Evolutionary conservation across 2,797 vertebrate species (phyloP).

Genomic region (Chelon auratus): DNA sequence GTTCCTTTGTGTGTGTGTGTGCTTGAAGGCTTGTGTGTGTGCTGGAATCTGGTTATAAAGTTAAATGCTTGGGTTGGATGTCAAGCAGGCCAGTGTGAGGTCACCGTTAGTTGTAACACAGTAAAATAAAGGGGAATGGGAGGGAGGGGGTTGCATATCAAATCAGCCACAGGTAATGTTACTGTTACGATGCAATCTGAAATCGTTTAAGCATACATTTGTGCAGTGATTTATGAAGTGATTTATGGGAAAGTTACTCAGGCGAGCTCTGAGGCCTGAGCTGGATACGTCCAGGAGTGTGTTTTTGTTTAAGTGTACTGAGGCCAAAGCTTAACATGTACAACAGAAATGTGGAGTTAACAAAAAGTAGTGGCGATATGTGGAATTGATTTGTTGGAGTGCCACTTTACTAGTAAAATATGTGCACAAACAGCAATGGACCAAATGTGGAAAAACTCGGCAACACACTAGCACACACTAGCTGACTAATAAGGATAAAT

Average conservation of each 20-base stretch:
- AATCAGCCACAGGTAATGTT: constrained; percentile 66
- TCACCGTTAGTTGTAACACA: constrained; percentile 61
- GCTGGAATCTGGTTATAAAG: constrained; percentile 62
- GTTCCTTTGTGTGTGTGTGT: constrained; percentile 21
- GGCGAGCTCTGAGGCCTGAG: constrained; percentile 61
- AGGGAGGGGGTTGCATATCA: constrained; percentile 31
- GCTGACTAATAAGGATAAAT: background rate
- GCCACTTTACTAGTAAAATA: background rate
- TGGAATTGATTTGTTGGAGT: background rate
- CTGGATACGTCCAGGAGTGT: constrained; percentile 55
- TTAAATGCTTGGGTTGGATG: constrained; percentile 67
- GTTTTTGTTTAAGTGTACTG: constrained; percentile 66
- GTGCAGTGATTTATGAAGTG: constrained; percentile 69
- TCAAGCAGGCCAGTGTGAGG: constrained; percentile 69
- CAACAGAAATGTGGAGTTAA: constrained; percentile 23
- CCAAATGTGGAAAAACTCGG: background rate
- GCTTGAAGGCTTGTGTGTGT: constrained; percentile 16
- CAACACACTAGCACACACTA: background rate
- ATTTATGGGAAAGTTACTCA: constrained; percentile 64
- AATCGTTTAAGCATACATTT: constrained; percentile 58
- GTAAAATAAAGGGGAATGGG: constrained; percentile 23
- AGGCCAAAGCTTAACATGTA: constrained; percentile 34
- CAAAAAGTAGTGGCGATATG: constrained; percentile 7
- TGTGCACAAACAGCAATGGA: background rate
- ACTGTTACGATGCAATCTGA: constrained; percentile 58